Evolutionary conservation across 2,797 vertebrate genomes (phyloP), one percentile per base, ranked within the genome.

Genomic region (Discoglossus pictus): DNA sequence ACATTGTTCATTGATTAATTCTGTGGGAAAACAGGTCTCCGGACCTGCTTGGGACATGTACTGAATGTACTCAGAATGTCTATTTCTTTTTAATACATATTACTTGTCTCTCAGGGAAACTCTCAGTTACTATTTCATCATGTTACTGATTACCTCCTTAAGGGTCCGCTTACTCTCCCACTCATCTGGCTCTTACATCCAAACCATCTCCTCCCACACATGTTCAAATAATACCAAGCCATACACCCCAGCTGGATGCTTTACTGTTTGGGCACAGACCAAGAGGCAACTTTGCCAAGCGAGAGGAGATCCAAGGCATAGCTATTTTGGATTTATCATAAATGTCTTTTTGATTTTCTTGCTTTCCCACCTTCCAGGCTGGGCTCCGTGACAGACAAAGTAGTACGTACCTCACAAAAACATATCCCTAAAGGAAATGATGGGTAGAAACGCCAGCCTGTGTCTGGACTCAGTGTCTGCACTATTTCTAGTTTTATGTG

Each of bases 261-360:
- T 52, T 20, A 51, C 2, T 15, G 13, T 52, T 39, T 52, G 65
- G 46, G 56, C 17, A 21, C 42, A 3, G 25, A 52, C 55, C 46
- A 51, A 60, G n/a, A 43, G 15, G 38, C 44, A 13, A 13, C 7
- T 36, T 25, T 18, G 15, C 27, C 66, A 54, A 54, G 27, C 11
- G 21, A 36, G 17, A n/a, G 24, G 25, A 44, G 31, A 61, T 52
- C 58, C 66, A 68, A 68, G 55, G 34, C 56, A 52, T 31, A 43
- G 38, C 35, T 18, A 27, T 23, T 34, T n/a, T 50, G 65, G 40
- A 44, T 68, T 46, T n/a, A 68, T 68, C 55, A 53, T 61, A 16
- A 6, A 55, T 40, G 47, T 50, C 23, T 34, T 2, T 36, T 63
- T 50, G 35, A 25, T 24, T 20, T n/a, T 54, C 40, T 65, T 65